A percentile compares a stretch with the other conserved stretches of the same genome.
Conservation (phyloP, 37 sponge, comb jelly and placozoan species). For the Bolinopsis microptera region DNA sequence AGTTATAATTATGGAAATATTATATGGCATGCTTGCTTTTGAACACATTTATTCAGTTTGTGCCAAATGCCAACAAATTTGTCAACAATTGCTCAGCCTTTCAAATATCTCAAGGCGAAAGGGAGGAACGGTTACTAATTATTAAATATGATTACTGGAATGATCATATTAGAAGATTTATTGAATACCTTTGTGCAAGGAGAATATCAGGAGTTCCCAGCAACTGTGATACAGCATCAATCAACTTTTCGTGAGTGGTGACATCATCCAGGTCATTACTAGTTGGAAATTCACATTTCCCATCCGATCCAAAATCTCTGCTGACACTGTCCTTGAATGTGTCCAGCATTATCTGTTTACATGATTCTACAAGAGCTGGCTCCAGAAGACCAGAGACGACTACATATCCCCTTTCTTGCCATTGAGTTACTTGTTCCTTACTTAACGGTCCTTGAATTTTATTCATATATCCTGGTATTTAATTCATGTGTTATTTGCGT, state of each 20-base stretch:
- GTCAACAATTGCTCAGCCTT: too few relatives aligned
- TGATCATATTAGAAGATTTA: too few relatives aligned
- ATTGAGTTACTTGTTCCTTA: constrained; percentile 9
- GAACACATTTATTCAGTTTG: too few relatives aligned
- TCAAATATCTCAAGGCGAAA: too few relatives aligned
- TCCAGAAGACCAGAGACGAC: background rate
- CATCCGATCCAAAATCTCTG: constrained; percentile 8
- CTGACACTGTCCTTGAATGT: background rate
- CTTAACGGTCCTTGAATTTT: background rate
- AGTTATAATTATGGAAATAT: too few relatives aligned
- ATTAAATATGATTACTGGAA: too few relatives aligned
- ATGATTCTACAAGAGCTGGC: background rate
- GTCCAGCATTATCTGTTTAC: background rate
- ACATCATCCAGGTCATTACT: background rate
- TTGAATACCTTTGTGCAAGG: background rate
- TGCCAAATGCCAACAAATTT: too few relatives aligned
- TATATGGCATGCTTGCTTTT: too few relatives aligned
- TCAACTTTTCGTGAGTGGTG: background rate
- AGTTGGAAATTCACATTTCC: constrained; percentile 1
- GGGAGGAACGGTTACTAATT: too few relatives aligned
- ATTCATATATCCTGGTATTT: too few relatives aligned
- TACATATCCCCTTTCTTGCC: background rate
- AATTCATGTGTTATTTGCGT: too few relatives aligned
- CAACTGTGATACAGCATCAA: background rate
- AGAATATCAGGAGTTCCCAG: background rate